A percentile compares a stretch with the other conserved stretches of the same genome.
Evolutionary conservation across 1,140 invertebrate genomes (phyloP).

Genomic region (Hycleus phaleratus): DNA sequence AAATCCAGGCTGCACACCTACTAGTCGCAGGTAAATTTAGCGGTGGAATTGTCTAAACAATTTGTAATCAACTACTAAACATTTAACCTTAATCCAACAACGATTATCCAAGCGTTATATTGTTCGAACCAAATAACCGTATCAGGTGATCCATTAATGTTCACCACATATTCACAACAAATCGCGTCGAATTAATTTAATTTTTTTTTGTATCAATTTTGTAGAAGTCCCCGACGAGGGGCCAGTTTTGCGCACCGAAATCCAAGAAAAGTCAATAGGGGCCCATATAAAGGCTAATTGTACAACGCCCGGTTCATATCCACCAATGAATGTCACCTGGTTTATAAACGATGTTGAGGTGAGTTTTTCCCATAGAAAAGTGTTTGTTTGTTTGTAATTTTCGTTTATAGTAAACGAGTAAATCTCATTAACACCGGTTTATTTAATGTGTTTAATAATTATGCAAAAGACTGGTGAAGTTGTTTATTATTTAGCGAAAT

Average conservation of each 20-base stretch:
- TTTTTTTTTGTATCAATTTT: conserved; percentile 12
- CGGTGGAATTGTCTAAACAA: too few species aligned
- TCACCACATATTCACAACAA: neutral
- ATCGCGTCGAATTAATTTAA: neutral
- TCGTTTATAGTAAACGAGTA: neutral
- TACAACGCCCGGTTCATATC: conserved; percentile 38
- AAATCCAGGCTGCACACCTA: conserved; percentile 57
- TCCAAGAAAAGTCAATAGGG: conserved; percentile 33
- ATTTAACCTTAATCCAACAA: neutral
- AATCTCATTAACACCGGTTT: neutral
- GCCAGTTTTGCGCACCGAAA: conserved; percentile 30
- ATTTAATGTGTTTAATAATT: neutral
- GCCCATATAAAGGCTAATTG: conserved; percentile 38
- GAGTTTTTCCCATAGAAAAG: conserved; percentile 5
- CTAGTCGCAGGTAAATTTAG: conserved; percentile 44
- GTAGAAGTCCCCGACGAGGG: conserved; percentile 33
- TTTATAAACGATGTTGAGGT: conserved; percentile 42
- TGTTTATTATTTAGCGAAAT: too few species aligned
- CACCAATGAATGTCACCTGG: conserved; percentile 42
- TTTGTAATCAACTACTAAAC: neutral
- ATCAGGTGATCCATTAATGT: neutral
- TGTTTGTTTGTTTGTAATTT: too few species aligned
- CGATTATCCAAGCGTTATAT: neutral
- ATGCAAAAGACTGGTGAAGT: too few species aligned
- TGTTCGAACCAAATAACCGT: neutral